phyloP scores from a whole-genome alignment of 2,888 invertebrate species.

The Choreutis nemorana region DNA sequence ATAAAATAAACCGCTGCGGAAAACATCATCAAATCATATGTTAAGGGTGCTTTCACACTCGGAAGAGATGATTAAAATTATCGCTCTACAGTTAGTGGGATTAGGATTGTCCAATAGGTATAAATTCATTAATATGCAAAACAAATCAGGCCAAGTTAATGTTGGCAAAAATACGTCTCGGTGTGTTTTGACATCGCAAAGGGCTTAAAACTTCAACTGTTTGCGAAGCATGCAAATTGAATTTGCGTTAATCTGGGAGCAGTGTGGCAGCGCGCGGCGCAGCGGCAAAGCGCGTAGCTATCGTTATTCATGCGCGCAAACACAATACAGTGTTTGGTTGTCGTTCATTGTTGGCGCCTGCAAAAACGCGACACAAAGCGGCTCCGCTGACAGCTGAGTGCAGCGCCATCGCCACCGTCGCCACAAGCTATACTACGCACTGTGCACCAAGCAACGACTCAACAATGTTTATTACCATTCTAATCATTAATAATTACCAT shows the following conservation, averaged over 20 bases:
- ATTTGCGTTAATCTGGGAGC: constrained; percentile 41
- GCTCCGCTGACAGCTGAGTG: constrained; percentile 45
- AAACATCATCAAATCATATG: constrained; percentile 17
- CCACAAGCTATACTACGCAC: no score
- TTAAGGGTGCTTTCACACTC: no score
- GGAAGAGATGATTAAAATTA: no score
- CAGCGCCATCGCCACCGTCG: no score
- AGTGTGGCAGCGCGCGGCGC: constrained; percentile 34
- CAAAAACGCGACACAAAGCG: constrained; percentile 39
- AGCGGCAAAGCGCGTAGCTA: constrained; percentile 27
- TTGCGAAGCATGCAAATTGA: constrained; percentile 45
- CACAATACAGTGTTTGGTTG: constrained; percentile 58
- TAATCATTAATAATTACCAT: no score
- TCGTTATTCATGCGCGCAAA: constrained; percentile 50
- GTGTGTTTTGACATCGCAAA: constrained; percentile 15
- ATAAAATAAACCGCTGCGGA: constrained; percentile 29
- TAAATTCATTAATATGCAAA: no score
- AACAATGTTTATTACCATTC: no score
- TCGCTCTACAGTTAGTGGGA: no score
- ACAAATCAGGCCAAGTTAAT: no score
- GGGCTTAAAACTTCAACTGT: constrained; percentile 18
- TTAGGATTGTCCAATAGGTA: no score
- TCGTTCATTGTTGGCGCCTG: constrained; percentile 46
- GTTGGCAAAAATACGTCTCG: no score
- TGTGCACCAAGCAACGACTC: no score